Base-by-base conservation (phyloP, 2,888 invertebrate genomes). In the Phytoseiulus persimilis region DNA sequence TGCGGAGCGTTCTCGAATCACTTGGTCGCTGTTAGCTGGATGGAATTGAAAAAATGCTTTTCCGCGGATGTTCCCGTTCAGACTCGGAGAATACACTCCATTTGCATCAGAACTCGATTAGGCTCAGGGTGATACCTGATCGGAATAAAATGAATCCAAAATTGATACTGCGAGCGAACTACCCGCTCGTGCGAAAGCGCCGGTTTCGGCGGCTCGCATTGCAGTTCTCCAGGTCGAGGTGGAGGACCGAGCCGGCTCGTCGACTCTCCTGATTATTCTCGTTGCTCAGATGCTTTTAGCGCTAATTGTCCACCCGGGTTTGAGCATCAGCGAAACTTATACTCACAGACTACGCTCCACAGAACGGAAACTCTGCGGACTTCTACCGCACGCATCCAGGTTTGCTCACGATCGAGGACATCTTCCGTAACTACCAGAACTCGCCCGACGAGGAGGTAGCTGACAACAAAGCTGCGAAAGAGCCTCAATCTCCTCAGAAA, bases 311-410 rank as follows among this genome's bases (percentile, higher is more conserved):
- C n/a, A n/a, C n/a, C n/a, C 9, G 9, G 39, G 9, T 39, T 39
- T 9, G 9, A 6, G 9, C 5, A 39, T 39, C 5, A 6, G 39
- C 9, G 5, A 9, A 39, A 6, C 39, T 39, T 9, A 39, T 6
- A 39, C 39, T 39, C 39, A 39, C 39, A 39, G 65, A 65, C 5
- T 18, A 1, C 9, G 18, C 5, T 65, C 28, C 28, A 23, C 45
- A 87, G 87, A 87, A 87, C 87, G 87, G 87, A 87, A 87, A 87
- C 45, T 87, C 87, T 0, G 87, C 87, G 0, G 87, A 87, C 45
- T 87, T 32, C 45, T 87, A 87, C 87, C 87, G 87, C 28, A 87
- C 87, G n/a, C 87, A 87, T 14, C 87, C 87, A 45, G 87, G 45
- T 9, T 33, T 33, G 87, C 87, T 87, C n/a, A 87, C 87, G n/a